Percentiles rank a stretch among this genome's conserved stretches.
Evolutionary conservation across 2,797 vertebrate genomes (phyloP).

Genomic region (Leptatherina wallacei): DNA sequence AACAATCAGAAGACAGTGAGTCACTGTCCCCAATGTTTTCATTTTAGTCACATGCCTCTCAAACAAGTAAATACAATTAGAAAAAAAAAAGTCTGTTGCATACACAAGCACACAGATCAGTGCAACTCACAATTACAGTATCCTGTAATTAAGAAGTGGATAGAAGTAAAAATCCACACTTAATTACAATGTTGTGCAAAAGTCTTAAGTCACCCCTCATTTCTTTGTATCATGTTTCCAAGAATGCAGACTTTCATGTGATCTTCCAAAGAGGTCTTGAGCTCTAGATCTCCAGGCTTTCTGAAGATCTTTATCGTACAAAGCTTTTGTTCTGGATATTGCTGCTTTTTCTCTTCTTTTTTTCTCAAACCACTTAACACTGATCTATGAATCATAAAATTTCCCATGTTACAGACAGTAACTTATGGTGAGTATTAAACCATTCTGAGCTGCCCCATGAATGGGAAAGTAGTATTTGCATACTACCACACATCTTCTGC

Average conservation of each 20-base stretch:
- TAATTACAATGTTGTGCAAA: neutral
- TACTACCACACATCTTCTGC: too few species aligned
- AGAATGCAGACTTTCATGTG: neutral
- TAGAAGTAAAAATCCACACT: neutral
- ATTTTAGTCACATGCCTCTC: slow-evolving; percentile 34
- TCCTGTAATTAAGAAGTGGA: neutral
- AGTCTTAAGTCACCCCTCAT: neutral
- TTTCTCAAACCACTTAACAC: too few species aligned
- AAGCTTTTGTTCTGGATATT: too few species aligned
- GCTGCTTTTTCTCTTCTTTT: too few species aligned
- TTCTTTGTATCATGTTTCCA: neutral
- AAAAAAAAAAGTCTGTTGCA: slow-evolving; percentile 5
- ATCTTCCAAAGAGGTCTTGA: neutral
- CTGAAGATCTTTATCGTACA: neutral
- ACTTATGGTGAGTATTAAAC: too few species aligned
- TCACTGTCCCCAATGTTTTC: slow-evolving; percentile 35
- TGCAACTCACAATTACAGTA: slow-evolving; percentile 9
- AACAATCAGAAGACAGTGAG: slow-evolving; percentile 42
- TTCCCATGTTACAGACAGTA: too few species aligned
- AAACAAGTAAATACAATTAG: slow-evolving; percentile 19
- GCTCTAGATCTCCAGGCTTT: neutral
- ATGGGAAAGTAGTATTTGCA: too few species aligned
- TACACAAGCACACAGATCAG: neutral
- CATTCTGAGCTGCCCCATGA: too few species aligned
- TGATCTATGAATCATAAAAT: too few species aligned